Conservation (phyloP, 1,140 invertebrate genomes). For the Galendromus occidentalis region DNA sequence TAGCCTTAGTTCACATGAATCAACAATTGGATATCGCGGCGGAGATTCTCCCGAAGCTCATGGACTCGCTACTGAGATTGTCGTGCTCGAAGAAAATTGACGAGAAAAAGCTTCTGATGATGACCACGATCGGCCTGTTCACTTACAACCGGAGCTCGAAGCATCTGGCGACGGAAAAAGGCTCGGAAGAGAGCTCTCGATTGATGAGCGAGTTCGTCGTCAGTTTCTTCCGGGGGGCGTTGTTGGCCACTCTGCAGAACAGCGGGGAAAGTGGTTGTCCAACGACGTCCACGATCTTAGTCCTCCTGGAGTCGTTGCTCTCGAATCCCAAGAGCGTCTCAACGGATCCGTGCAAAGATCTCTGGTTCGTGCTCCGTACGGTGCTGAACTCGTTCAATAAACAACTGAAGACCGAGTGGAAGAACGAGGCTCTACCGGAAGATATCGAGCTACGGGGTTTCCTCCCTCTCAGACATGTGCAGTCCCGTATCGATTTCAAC, state of each 20-base stretch:
- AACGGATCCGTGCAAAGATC: not conserved
- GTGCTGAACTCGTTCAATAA: not conserved
- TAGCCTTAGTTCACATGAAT: slow-evolving; percentile 37
- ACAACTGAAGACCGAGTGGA: slow-evolving; percentile 34
- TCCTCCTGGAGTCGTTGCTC: slow-evolving; percentile 19
- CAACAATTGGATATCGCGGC: not conserved
- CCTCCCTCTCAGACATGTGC: slow-evolving; percentile 42
- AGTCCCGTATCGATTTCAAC: slow-evolving; percentile 22
- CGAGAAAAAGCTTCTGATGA: slow-evolving; percentile 11
- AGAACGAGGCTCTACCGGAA: slow-evolving; percentile 44
- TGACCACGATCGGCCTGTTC: not conserved
- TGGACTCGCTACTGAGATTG: slow-evolving; percentile 25
- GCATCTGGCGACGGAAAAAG: not conserved
- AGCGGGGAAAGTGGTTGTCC: slow-evolving; percentile 33
- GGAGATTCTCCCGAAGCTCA: not conserved
- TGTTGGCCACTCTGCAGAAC: not conserved
- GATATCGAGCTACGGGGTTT: slow-evolving; percentile 58
- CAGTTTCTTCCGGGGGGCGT: not conserved
- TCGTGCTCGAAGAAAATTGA: not conserved
- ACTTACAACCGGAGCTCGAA: not conserved
- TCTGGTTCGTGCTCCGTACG: slow-evolving; percentile 12
- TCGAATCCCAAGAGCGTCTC: slow-evolving; percentile 14
- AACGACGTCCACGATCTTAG: slow-evolving; percentile 41
- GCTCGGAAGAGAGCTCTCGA: not conserved
- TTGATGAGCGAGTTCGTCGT: slow-evolving; percentile 6